Conservation (phyloP, 2,888 invertebrate genomes). For the Petrolisthes cinctipes region DNA sequence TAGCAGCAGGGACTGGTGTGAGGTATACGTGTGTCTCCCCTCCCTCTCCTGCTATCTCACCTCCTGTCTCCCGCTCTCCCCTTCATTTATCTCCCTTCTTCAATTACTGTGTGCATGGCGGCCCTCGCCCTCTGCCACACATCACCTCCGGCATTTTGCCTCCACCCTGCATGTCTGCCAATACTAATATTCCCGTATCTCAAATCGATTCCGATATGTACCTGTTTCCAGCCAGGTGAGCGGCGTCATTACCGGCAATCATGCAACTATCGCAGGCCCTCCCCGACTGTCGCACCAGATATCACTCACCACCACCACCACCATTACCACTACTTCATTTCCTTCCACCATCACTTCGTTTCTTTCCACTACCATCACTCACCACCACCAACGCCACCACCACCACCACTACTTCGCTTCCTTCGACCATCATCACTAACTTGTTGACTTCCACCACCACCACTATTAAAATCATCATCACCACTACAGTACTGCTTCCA, state of each 20-base stretch:
- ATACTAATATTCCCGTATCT: constrained; percentile 49
- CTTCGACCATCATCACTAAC: too few relatives aligned
- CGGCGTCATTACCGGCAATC: constrained; percentile 44
- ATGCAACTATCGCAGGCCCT: constrained; percentile 40
- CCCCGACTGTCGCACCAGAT: constrained; percentile 1
- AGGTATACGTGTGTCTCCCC: not conserved
- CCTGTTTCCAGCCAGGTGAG: constrained; percentile 47
- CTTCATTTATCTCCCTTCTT: constrained; percentile 2
- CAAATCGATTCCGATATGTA: constrained; percentile 48
- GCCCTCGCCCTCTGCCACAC: constrained; percentile 18
- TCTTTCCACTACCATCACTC: not conserved
- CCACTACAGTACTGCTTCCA: too few relatives aligned
- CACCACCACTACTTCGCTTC: too few relatives aligned
- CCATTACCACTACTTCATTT: not conserved
- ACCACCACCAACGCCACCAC: not conserved
- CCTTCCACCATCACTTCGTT: not conserved
- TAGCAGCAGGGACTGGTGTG: not conserved
- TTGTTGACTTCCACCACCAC: too few relatives aligned
- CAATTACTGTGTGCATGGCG: constrained; percentile 17
- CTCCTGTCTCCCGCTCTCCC: constrained; percentile 12
- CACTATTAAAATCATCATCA: too few relatives aligned
- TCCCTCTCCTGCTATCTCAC: constrained; percentile 1
- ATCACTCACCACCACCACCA: constrained; percentile 4
- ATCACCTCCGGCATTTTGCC: constrained; percentile 8
- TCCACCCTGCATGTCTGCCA: constrained; percentile 28